Conservation (phyloP, 2,888 invertebrate species). For the Nemapogon koenigi region DNA sequence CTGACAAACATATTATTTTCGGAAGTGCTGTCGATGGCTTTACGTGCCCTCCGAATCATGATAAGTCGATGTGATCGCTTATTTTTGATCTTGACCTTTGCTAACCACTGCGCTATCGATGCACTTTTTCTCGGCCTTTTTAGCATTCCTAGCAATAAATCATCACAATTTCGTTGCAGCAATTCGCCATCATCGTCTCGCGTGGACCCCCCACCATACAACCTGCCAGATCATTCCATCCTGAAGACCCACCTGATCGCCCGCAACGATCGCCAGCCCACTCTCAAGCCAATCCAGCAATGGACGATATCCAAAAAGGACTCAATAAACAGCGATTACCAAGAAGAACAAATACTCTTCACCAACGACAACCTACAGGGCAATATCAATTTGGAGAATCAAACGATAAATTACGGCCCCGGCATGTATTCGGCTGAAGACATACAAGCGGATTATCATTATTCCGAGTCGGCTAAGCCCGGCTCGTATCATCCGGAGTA, state of each 20-base stretch:
- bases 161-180: conserved; percentile 21
- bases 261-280: conserved; percentile 21
- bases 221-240: conserved; percentile 47
- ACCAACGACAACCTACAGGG: conserved; percentile 49
- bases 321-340: conserved; percentile 34
- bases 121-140: too few relatives aligned
- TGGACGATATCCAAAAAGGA: conserved; percentile 60
- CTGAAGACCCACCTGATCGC: conserved; percentile 51
- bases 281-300: conserved; percentile 39
- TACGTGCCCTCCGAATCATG: too few relatives aligned
- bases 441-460: conserved; percentile 48
- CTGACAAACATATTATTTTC: too few relatives aligned
- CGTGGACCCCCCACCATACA: conserved; percentile 43
- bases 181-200: conserved; percentile 33
- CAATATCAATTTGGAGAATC: conserved; percentile 32
- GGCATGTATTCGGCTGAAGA: conserved; percentile 58
- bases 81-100: too few relatives aligned
- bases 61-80: too few relatives aligned
- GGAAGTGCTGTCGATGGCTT: too few relatives aligned
- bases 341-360: conserved; percentile 53
- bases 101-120: too few relatives aligned
- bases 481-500: conserved; percentile 44
- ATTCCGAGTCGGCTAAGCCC: conserved; percentile 40
- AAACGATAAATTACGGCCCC: conserved; percentile 48
- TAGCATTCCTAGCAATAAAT: too few relatives aligned